Conservation (phyloP, 2,113 vertebrate species). For the Catharus fuscescens region DNA sequence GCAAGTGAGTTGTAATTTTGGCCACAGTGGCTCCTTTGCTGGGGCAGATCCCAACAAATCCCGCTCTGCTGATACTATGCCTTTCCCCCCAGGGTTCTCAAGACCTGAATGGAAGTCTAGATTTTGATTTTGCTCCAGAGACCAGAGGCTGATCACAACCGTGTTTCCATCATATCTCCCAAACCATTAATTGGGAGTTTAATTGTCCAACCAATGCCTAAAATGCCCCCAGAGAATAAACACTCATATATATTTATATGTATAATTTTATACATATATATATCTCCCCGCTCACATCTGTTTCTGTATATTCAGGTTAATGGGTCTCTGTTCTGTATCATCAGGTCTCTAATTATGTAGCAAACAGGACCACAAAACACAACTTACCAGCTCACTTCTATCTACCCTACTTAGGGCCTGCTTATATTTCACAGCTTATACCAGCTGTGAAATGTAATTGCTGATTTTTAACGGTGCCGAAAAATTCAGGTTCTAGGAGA, state of each 20-base stretch:
- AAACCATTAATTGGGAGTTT: not conserved
- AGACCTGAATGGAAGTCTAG: not conserved
- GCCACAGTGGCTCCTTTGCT: not conserved
- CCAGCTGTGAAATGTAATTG: not conserved
- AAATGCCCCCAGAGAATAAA: not conserved
- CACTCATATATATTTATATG: too few relatives aligned
- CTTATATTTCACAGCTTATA: too few relatives aligned
- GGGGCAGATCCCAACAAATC: too few relatives aligned
- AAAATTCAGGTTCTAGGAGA: not conserved
- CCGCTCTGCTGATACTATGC: not conserved
- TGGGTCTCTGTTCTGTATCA: not conserved
- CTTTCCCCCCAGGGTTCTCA: not conserved
- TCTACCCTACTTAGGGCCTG: not conserved
- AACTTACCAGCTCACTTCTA: fast-evolving
- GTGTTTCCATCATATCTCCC: not conserved
- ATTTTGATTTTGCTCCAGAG: not conserved
- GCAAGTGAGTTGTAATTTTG: not conserved
- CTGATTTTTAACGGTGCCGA: not conserved
- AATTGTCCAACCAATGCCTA: not conserved
- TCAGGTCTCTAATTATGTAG: too few relatives aligned
- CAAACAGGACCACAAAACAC: not conserved
- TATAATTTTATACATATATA: too few relatives aligned
- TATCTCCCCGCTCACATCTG: too few relatives aligned
- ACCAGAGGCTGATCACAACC: not conserved
- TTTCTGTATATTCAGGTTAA: not conserved